These are phyloP conservation scores for Erithacus rubecula DNA, from an alignment of 2,797 vertebrate species.

Conservation along the genomic window DNA sequence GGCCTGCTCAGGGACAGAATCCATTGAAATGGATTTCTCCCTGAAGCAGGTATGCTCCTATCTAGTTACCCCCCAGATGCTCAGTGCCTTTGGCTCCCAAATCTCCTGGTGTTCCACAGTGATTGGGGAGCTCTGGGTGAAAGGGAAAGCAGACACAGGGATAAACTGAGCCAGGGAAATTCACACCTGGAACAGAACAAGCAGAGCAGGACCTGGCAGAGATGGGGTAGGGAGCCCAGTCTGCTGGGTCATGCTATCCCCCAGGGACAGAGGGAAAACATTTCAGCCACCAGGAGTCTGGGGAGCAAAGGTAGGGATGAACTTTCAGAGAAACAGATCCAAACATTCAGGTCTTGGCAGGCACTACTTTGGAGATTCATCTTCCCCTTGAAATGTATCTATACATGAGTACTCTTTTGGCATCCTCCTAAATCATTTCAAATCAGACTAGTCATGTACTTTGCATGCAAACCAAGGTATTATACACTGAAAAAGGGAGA, in stretches of 20 bases:
- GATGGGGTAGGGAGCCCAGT: fast-evolving
- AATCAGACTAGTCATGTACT: neutral
- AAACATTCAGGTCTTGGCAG: neutral
- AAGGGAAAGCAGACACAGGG: neutral
- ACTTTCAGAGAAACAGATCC: neutral
- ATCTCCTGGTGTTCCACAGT: neutral
- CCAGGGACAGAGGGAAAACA: neutral
- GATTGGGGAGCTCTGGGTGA: neutral
- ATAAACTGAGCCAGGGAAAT: neutral
- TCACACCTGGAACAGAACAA: neutral
- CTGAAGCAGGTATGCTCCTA: neutral
- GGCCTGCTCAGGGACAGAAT: neutral
- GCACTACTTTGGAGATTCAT: neutral
- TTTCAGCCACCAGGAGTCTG: neutral
- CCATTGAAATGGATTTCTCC: neutral
- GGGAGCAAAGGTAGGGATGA: neutral
- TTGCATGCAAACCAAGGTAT: neutral
- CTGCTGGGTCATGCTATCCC: neutral
- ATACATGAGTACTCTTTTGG: neutral
- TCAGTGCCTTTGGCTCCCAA: neutral
- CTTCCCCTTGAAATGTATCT: neutral
- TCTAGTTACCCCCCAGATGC: neutral
- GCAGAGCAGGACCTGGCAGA: neutral
- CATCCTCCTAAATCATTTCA: neutral
- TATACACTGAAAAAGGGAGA: neutral